Evolutionary conservation across 2,113 vertebrate species (phyloP).

Genomic region (Polyodon spathula): DNA sequence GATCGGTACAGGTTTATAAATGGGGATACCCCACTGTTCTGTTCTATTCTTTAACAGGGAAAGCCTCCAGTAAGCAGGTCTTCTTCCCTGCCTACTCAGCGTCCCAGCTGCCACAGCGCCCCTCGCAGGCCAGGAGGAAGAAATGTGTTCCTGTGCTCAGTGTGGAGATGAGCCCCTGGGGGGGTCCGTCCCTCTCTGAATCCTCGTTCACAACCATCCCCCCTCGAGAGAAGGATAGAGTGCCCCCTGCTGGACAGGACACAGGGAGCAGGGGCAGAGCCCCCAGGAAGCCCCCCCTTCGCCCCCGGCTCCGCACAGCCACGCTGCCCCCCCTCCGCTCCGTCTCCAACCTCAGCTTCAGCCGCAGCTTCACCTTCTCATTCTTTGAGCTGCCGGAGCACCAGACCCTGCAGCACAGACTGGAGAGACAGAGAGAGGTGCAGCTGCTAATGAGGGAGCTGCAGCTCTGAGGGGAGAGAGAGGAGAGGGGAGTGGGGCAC

Average conservation of each 20-base stretch:
- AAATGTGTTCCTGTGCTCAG: conserved; percentile 26
- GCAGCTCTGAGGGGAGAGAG: conserved; percentile 39
- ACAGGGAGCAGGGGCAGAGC: conserved; percentile 2
- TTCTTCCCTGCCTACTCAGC: background rate
- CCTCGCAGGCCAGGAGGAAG: conserved; percentile 18
- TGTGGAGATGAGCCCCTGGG: conserved; percentile 55
- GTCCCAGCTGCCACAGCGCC: conserved; percentile 14
- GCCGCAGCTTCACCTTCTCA: conserved; percentile 65
- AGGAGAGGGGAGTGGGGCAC: conserved; percentile 42
- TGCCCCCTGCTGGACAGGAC: conserved; percentile 11
- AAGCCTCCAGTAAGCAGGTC: background rate
- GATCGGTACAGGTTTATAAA: too few relatives aligned
- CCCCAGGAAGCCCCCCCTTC: conserved; percentile 24
- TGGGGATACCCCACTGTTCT: too few relatives aligned
- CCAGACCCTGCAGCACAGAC: conserved; percentile 42
- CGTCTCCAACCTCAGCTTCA: conserved; percentile 60
- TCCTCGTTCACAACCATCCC: conserved; percentile 48
- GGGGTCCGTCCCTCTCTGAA: conserved; percentile 43
- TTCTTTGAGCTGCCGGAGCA: conserved; percentile 67
- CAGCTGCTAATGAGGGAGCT: conserved; percentile 39
- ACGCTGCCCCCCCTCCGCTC: conserved; percentile 51
- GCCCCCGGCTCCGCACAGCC: conserved; percentile 23
- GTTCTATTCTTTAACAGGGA: conserved; percentile 2
- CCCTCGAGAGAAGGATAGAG: conserved; percentile 18
- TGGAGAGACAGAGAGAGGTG: conserved; percentile 45